These are phyloP conservation scores for Gadus chalcogrammus DNA, from an alignment of 2,113 vertebrate species.

Conservation along the genomic window DNA sequence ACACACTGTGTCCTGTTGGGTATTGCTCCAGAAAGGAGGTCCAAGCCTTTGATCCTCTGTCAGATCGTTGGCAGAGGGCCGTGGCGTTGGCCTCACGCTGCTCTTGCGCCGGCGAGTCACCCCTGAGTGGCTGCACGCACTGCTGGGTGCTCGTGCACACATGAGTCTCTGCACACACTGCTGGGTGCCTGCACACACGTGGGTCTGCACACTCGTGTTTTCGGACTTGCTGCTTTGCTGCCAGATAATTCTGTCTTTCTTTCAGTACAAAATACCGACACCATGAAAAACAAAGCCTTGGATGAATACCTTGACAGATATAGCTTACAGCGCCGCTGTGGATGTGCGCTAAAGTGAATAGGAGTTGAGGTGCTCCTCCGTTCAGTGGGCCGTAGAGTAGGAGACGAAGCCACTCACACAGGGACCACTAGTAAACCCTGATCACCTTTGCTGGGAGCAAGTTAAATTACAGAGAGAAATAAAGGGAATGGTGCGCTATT, in stretches of 20 bases:
- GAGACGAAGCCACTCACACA: too few relatives aligned
- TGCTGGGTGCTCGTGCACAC: too few relatives aligned
- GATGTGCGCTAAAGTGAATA: too few relatives aligned
- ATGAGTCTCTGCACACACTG: slow-evolving; percentile 5
- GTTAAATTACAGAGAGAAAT: slow-evolving; percentile 55
- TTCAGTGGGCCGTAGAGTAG: too few relatives aligned
- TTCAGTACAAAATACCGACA: too few relatives aligned
- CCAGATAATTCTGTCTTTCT: too few relatives aligned
- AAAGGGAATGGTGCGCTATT: slow-evolving; percentile 80
- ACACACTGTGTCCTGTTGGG: slow-evolving; percentile 65
- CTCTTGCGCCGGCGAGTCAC: slow-evolving; percentile 49
- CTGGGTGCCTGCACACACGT: slow-evolving; percentile 46
- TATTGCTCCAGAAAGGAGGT: slow-evolving; percentile 70
- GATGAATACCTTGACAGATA: too few relatives aligned
- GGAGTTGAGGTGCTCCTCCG: too few relatives aligned
- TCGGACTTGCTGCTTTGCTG: too few relatives aligned
- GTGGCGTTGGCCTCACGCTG: slow-evolving; percentile 63
- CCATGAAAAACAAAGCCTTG: too few relatives aligned
- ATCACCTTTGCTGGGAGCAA: slow-evolving; percentile 31
- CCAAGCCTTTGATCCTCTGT: slow-evolving; percentile 69
- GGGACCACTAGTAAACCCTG: slow-evolving; percentile 24
- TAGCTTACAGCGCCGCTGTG: too few relatives aligned
- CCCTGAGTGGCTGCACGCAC: slow-evolving; percentile 48
- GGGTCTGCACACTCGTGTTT: too few relatives aligned
- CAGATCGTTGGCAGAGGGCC: slow-evolving; percentile 63